Percentiles rank a stretch among this genome's conserved stretches.
Conservation (phyloP, 64 coral and sea anemone genomes). For the Pachyseris speciosa region DNA sequence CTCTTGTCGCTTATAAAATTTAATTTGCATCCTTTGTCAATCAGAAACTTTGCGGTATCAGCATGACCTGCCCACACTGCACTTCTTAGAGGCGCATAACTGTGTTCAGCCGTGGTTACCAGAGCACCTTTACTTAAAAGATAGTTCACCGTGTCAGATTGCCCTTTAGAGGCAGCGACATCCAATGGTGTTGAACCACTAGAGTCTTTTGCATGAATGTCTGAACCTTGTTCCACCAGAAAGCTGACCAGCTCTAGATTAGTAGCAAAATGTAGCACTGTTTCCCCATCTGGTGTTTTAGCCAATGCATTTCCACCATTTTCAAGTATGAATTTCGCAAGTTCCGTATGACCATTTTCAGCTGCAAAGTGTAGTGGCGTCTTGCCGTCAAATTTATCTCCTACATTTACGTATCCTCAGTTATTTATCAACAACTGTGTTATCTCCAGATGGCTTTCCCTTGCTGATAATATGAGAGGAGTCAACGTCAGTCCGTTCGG, state of each 20-base stretch:
- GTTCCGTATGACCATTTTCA: not conserved
- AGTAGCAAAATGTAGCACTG: not conserved
- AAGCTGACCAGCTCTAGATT: not conserved
- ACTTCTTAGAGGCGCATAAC: not conserved
- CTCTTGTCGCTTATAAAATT: not conserved
- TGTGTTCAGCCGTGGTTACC: not conserved
- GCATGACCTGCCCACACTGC: not conserved
- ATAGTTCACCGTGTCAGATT: not conserved
- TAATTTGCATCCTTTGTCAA: not conserved
- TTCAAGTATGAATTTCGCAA: not conserved
- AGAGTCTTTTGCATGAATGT: not conserved
- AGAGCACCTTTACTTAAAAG: not conserved
- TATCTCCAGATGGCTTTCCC: not conserved
- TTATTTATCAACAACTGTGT: not conserved
- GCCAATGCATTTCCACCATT: not conserved
- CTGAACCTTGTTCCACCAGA: not conserved
- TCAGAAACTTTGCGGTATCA: not conserved
- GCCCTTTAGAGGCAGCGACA: not conserved
- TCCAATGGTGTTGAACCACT: not conserved
- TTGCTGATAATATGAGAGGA: not conserved
- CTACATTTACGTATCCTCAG: not conserved
- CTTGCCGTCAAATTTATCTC: not conserved
- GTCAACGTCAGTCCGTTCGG: not conserved
- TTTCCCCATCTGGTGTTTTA: not conserved
- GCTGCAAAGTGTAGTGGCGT: not conserved